Conservation (phyloP, 2,888 invertebrate genomes). For the Venustoraphidia nigricollis region DNA sequence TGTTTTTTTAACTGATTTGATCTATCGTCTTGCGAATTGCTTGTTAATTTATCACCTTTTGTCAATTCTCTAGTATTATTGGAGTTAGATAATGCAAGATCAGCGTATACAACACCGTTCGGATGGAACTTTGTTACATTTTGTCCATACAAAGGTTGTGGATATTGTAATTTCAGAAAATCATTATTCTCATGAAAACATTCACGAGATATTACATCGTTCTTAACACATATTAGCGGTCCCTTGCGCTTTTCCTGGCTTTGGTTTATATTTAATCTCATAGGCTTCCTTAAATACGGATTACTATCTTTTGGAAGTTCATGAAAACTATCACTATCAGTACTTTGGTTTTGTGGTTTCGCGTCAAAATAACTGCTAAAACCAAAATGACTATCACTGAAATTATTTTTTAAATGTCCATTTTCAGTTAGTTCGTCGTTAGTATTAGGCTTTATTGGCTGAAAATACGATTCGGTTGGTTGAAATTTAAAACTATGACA, state of each 20-base stretch:
- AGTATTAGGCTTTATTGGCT: slow-evolving; percentile 45
- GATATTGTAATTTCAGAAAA: slow-evolving; percentile 27
- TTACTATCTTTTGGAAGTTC: not conserved
- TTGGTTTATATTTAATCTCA: not conserved
- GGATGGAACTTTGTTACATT: slow-evolving; percentile 9
- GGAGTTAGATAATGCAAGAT: slow-evolving; percentile 27
- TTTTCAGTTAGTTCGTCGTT: slow-evolving; percentile 21
- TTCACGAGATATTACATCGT: slow-evolving; percentile 5
- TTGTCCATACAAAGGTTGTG: slow-evolving; percentile 23
- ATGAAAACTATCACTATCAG: not conserved
- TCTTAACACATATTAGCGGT: slow-evolving; percentile 6
- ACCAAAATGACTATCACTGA: slow-evolving; percentile 3
- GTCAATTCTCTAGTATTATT: slow-evolving; percentile 16
- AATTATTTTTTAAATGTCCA: slow-evolving; percentile 6
- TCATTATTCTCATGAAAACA: slow-evolving; percentile 24
- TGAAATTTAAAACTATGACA: slow-evolving; percentile 42
- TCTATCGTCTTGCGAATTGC: slow-evolving; percentile 6
- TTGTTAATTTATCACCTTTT: slow-evolving; percentile 9
- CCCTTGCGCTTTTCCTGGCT: slow-evolving; percentile 4
- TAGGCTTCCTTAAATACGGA: slow-evolving; percentile 4
- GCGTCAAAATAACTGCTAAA: not conserved
- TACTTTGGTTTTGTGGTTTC: slow-evolving; percentile 1
- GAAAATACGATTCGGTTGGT: slow-evolving; percentile 40
- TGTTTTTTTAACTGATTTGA: slow-evolving; percentile 19
- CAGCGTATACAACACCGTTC: slow-evolving; percentile 31